Conservation (phyloP, 2,113 vertebrate genomes). For the Sander lucioperca region DNA sequence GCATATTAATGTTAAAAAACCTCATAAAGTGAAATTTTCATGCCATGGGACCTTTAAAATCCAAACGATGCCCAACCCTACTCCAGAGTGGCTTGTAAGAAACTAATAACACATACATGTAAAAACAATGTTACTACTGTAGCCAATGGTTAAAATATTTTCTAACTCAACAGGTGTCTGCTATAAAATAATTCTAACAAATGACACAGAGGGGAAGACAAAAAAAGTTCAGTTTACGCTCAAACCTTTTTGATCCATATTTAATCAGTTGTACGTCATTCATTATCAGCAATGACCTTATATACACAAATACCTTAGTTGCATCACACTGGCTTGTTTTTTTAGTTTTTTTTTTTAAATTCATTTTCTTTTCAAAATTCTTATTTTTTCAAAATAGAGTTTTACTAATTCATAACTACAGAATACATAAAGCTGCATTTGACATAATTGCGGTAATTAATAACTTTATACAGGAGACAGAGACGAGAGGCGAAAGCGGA, state of each 20-base stretch:
- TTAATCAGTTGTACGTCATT: constrained; percentile 37
- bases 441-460: constrained; percentile 46
- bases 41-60: too few relatives aligned
- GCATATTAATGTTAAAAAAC: too few relatives aligned
- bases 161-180: neutral
- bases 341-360: constrained; percentile 4
- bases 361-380: constrained; percentile 59
- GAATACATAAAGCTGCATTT: constrained; percentile 64
- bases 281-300: constrained; percentile 53
- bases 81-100: neutral
- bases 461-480: constrained; percentile 55
- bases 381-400: constrained; percentile 76
- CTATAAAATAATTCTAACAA: neutral
- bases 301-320: constrained; percentile 56
- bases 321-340: constrained; percentile 59
- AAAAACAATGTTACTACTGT: neutral
- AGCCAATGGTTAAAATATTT: neutral
- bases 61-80: too few relatives aligned
- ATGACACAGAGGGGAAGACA: neutral
- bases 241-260: neutral
- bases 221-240: neutral
- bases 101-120: neutral
- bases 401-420: constrained; percentile 69
- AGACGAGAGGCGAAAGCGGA: constrained; percentile 31
- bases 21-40: too few relatives aligned